Percentiles rank a stretch among this genome's conserved stretches.
Conservation (phyloP, 2,888 invertebrate genomes). For the Coecobrya sp. region DNA sequence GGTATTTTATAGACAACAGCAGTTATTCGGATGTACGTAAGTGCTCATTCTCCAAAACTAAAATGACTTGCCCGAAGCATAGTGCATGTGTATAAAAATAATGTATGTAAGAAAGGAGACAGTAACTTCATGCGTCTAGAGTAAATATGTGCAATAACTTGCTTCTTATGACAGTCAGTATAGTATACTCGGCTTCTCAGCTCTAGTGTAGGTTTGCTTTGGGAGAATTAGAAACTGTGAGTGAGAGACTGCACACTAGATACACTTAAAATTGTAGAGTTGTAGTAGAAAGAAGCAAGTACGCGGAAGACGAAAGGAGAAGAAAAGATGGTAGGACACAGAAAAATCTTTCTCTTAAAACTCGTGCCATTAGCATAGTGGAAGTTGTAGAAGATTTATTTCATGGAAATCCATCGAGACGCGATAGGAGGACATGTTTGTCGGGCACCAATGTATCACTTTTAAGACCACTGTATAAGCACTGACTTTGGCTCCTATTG, state of each 20-base stretch:
- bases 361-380: slow-evolving; percentile 76
- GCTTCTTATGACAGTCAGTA: slow-evolving; percentile 7
- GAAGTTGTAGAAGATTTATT: slow-evolving; percentile 79
- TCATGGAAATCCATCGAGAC: slow-evolving; percentile 77
- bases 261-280: slow-evolving; percentile 2
- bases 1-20: slow-evolving; percentile 73
- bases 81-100: slow-evolving; percentile 29
- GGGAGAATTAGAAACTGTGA: not conserved
- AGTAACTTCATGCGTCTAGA: slow-evolving; percentile 3
- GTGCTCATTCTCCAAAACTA: slow-evolving; percentile 63
- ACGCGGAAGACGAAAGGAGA: slow-evolving; percentile 47
- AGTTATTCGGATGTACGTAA: slow-evolving; percentile 71
- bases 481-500: not conserved
- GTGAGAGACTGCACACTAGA: slow-evolving; percentile 21
- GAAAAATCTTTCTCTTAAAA: slow-evolving; percentile 80
- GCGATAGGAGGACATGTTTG: slow-evolving; percentile 61
- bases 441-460: slow-evolving; percentile 45
- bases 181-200: not conserved
- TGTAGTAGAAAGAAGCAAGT: slow-evolving; percentile 20
- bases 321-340: slow-evolving; percentile 59
- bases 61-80: slow-evolving; percentile 64
- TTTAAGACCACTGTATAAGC: slow-evolving; percentile 5
- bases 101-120: not conserved
- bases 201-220: not conserved
- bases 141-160: slow-evolving; percentile 46